These are phyloP conservation scores for Chrosomus eos DNA, from an alignment of 2,797 vertebrate genomes.

Conservation along the genomic window DNA sequence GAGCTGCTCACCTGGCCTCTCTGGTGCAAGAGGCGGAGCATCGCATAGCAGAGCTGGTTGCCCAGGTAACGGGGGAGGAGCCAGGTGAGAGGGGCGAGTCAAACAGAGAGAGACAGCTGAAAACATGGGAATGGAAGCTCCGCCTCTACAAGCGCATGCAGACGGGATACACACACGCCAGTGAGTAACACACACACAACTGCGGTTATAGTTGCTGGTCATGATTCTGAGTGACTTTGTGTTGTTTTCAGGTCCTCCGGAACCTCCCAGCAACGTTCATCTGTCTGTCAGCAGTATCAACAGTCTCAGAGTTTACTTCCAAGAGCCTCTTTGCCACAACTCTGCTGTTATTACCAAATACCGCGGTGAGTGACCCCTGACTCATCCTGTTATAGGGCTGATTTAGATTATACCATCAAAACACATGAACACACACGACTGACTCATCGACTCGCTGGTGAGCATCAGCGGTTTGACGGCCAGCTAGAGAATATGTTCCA, in stretches of 20 bases:
- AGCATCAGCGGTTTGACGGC: neutral
- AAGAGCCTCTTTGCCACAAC: conserved; percentile 87
- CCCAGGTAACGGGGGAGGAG: conserved; percentile 80
- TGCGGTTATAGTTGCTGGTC: neutral
- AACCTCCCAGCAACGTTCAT: conserved; percentile 78
- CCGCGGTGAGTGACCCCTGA: conserved; percentile 77
- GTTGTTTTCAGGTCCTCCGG: conserved; percentile 79
- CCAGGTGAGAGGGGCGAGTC: conserved; percentile 77
- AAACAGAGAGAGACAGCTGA: conserved; percentile 86
- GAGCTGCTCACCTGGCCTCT: conserved; percentile 84
- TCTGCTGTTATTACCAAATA: conserved; percentile 91
- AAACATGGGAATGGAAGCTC: conserved; percentile 91
- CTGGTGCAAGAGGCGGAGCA: conserved; percentile 89
- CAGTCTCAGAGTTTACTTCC: conserved; percentile 85
- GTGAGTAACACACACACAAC: conserved; percentile 69
- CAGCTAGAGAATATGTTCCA: conserved; percentile 1
- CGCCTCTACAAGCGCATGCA: conserved; percentile 92
- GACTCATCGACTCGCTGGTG: neutral
- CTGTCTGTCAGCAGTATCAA: conserved; percentile 86
- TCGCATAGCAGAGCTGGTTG: conserved; percentile 82
- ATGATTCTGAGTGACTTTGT: conserved; percentile 27
- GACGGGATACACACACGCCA: conserved; percentile 85
- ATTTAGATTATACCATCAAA: neutral
- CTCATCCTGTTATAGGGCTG: neutral
- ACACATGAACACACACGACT: neutral